Evolutionary conservation across 2,113 vertebrate species (phyloP).

Genomic region (Coracopsis vasa): DNA sequence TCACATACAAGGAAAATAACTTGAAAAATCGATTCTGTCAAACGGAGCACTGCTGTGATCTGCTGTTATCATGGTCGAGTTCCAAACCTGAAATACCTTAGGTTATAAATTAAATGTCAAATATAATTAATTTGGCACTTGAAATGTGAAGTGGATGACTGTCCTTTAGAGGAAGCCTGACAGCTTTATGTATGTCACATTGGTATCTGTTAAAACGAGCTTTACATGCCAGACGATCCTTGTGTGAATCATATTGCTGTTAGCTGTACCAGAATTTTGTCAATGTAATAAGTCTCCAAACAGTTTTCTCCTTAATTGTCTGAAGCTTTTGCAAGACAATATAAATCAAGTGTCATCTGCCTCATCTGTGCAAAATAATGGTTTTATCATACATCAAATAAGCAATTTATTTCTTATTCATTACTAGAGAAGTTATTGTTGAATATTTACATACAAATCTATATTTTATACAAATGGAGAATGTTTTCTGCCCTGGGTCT

Average conservation of each 20-base stretch:
- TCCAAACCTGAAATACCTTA: conserved; percentile 68
- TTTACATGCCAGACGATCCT: conserved; percentile 62
- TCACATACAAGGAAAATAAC: conserved; percentile 53
- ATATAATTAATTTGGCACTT: conserved; percentile 76
- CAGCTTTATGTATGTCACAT: conserved; percentile 71
- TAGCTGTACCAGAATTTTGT: conserved; percentile 59
- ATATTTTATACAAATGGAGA: conserved; percentile 13
- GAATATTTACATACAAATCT: conserved; percentile 39
- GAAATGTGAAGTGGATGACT: conserved; percentile 62
- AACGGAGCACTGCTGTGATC: conserved; percentile 52
- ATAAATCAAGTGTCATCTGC: conserved; percentile 52
- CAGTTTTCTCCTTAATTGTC: conserved; percentile 49
- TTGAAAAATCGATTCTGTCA: conserved; percentile 70
- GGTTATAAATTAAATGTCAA: conserved; percentile 78
- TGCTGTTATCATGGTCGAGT: conserved; percentile 64
- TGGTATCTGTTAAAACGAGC: conserved; percentile 65
- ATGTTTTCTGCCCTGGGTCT: not conserved
- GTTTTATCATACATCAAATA: conserved; percentile 33
- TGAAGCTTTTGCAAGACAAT: conserved; percentile 32
- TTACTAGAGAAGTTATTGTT: conserved; percentile 1
- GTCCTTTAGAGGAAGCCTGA: conserved; percentile 69
- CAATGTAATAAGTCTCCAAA: conserved; percentile 35
- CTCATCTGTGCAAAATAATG: conserved; percentile 34
- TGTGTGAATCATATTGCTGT: conserved; percentile 61
- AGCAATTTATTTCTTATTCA: conserved; percentile 24